Base-by-base conservation (phyloP, 2,888 invertebrate species). In the Theristus sp. region DNA sequence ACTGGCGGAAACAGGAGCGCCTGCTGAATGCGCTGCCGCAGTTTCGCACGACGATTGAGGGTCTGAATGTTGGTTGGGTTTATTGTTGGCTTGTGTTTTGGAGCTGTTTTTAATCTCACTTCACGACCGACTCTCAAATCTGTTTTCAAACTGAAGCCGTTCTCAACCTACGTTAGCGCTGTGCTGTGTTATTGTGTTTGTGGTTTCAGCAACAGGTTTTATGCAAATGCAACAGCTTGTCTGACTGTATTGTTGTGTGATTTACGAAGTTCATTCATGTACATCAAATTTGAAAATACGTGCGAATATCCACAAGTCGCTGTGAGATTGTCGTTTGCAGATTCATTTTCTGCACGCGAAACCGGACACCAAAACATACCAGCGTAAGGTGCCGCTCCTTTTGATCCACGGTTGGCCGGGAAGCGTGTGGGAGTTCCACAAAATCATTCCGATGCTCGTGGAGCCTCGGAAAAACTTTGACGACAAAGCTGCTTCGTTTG, bases 391-490 rank as follows among this genome's bases (percentile, higher is more conserved):
- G 0, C 86, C 88, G 0, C 65, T 89, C 17, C 72, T 89, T 2
- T 61, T 89, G 56, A 72, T 85, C 24, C 88, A 89, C 66, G 87
- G 89, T 26, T 89, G 89, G 89, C 89, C 89, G 0, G 86, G 87
- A 1, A 85, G 85, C 0, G 75, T 88, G 1, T 80, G 83, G 2
- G 87, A 89, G 74, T 88, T 87, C 73, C 84, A 85, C 70, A 84
- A 71, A 60, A 73, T 85, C 49, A 66, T 76, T 27, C 75, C 76
- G 27, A 63, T 74, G 59, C 68, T 74, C 6, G 67, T 25, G 13
- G 82, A 86, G 60, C 85, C 86, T 3, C 25, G 6, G 0, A 68
- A 30, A n/a, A 3, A 10, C 3, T 2, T 10, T 2, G 29, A n/a
- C 29, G 2, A 2, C 17, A 24, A 54, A 13, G 27, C 10, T 27